Base-by-base conservation (phyloP, 1,140 invertebrate species). In the Sipha flava region DNA sequence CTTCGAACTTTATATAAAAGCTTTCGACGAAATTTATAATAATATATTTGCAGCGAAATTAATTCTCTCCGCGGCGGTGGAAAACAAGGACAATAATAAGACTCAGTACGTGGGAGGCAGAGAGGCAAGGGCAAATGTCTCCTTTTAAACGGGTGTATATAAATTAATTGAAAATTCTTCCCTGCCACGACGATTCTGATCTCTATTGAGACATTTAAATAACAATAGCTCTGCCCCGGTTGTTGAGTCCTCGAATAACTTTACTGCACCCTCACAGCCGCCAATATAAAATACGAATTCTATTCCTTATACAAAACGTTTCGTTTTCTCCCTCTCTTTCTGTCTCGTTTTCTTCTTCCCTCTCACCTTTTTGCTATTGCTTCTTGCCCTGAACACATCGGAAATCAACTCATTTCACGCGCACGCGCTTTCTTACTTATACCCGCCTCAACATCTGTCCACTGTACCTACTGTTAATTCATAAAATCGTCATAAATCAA, bases 151-250 rank as follows among this genome's bases (percentile, higher is more conserved):
- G 49, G 73, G 73, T 59, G 73, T 77, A 59, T 77, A 77, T 77
- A 77, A 77, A 77, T 77, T 77, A 77, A 77, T 77, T 77, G 73
- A 77, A 77, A 77, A 77, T 77, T 77, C 73, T 77, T 77, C 73
- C 73, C 49, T 59, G 73, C 73, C 73, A 57, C 73, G 73, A 77
- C 21, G 49, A 59, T 77, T 57, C 49, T 77, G 52, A 75, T 75
- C 70, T 77, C 49, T 77, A 77, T 77, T 77, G 73, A 77, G 73
- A 77, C 73, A 77, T 77, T 77, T 77, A 77, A 77, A 77, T 77
- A 77, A 77, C 73, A 77, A 77, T 77, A 77, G 73, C 70, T 52
- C 45, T 75, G 70, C 26, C 70, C 31, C 31, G 26, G 70, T 34
- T 52, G 47, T 52, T n/a, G 70, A 52, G 70, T 54, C 31, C 49